phyloP scores from a whole-genome alignment of 1,140 invertebrate species.

The Drosophila sp. region DNA sequence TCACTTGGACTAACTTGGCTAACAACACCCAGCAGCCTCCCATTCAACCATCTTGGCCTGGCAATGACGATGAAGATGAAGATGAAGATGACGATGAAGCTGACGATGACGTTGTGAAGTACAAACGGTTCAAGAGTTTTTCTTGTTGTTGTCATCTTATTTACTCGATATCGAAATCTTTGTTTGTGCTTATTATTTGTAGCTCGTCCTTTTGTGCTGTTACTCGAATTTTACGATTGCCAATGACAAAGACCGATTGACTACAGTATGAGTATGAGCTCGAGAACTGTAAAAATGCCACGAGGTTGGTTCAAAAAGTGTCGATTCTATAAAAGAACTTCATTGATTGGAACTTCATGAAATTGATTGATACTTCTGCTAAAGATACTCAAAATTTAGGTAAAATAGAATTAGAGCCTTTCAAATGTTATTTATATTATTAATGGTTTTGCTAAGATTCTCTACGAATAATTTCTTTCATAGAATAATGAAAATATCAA shows the following conservation, averaged over 20 bases:
- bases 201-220: slow-evolving; percentile 43
- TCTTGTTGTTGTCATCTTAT: slow-evolving; percentile 56
- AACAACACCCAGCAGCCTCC: slow-evolving; percentile 34
- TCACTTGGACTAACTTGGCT: slow-evolving; percentile 79
- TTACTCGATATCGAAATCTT: slow-evolving; percentile 75
- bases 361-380: not conserved
- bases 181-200: slow-evolving; percentile 79
- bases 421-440: too few relatives aligned
- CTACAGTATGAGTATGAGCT: slow-evolving; percentile 7
- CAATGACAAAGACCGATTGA: slow-evolving; percentile 70
- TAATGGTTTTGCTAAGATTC: too few relatives aligned
- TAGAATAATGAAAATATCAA: too few relatives aligned
- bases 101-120: slow-evolving; percentile 59
- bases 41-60: slow-evolving; percentile 9
- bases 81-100: slow-evolving; percentile 50
- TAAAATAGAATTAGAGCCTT: too few relatives aligned
- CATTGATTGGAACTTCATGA: not conserved
- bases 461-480: too few relatives aligned
- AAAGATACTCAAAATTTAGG: not conserved
- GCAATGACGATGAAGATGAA: slow-evolving; percentile 49
- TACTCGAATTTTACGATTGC: slow-evolving; percentile 67
- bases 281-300: slow-evolving; percentile 29
- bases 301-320: slow-evolving; percentile 40
- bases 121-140: slow-evolving; percentile 40
- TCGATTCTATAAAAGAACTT: not conserved